Evolutionary conservation across 2,797 vertebrate species (phyloP), one percentile per base, ranked within the genome.

Genomic region (Peromyscus eremicus): DNA sequence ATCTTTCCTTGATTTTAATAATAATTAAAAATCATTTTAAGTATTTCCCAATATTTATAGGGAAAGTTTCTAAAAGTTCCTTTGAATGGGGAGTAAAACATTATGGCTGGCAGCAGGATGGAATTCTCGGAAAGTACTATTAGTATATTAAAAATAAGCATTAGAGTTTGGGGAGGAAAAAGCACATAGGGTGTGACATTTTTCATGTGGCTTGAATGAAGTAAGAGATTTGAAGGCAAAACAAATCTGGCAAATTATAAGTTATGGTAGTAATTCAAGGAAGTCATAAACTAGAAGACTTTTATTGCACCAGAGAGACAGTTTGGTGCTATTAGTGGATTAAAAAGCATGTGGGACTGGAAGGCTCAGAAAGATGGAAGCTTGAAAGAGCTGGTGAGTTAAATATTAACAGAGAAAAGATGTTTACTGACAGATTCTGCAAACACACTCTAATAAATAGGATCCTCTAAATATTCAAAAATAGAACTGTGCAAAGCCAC

Each of bases 331-430:
- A 96, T 98, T 98, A 98, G 98, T 98, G 98, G 96, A 98, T 98
- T 99, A 98, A 98, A 99, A 98, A 98, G 98, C 98, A 98, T 98
- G 98, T 98, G 98, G 98, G 97, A 97, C 96, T 96, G 97, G 98
- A 98, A 98, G 97, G 94, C 97, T 98, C 97, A 97, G 97, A 97
- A 98, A 97, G 97, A 98, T 96, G 97, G 98, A 97, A 92, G 97
- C 98, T 98, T 98, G 97, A 98, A 98, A 98, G 98, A 97, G 95
- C 98, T 98, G 94, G 97, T 98, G 98, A 98, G 98, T 98, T 98
- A 98, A 98, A 98, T 98, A 98, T 98, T 98, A 98, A 98, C 98
- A 98, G 97, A 98, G 98, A 98, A 99, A 98, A 99, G 98, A 98
- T 99, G 98, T 97, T 98, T 98, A 98, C 97, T 98, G 95, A 97